A percentile compares a stretch with the other conserved stretches of the same genome.
Evolutionary conservation across 2,113 vertebrate genomes (phyloP).

Genomic region (Oplegnathus fasciatus): DNA sequence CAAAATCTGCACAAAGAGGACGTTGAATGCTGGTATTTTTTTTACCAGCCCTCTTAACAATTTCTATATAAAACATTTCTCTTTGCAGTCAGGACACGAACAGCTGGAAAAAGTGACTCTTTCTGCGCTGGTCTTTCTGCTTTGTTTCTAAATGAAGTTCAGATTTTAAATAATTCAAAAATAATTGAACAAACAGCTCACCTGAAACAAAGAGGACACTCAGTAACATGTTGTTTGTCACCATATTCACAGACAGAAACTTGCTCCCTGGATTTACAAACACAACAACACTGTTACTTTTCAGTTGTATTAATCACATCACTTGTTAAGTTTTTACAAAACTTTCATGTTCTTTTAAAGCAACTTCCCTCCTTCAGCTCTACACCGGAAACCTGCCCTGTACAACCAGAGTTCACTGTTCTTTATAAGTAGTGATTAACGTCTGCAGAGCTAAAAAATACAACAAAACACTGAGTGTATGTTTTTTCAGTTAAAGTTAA

Average conservation of each 20-base stretch:
- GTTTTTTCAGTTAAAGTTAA: not conserved
- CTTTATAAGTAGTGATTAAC: not conserved
- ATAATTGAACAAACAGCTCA: slow-evolving; percentile 26
- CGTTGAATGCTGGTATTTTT: not conserved
- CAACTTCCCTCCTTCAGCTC: not conserved
- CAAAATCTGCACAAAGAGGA: not conserved
- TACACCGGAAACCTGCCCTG: not conserved
- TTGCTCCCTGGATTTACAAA: not conserved
- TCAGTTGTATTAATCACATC: too few relatives aligned
- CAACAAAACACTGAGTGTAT: not conserved
- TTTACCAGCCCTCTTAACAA: not conserved
- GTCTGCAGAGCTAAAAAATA: not conserved
- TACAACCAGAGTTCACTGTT: not conserved
- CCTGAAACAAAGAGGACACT: slow-evolving; percentile 35
- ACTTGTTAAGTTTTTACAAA: not conserved
- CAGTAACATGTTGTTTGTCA: slow-evolving; percentile 13
- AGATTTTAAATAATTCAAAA: not conserved
- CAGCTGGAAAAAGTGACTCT: not conserved
- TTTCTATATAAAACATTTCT: not conserved
- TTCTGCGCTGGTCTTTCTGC: not conserved
- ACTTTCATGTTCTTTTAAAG: not conserved
- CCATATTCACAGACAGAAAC: not conserved
- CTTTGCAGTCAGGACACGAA: not conserved
- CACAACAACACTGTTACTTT: not conserved
- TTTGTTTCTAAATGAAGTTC: not conserved